These are phyloP conservation scores for Papio anubis DNA, from an alignment of 2,113 vertebrate species.

Conservation along the genomic window DNA sequence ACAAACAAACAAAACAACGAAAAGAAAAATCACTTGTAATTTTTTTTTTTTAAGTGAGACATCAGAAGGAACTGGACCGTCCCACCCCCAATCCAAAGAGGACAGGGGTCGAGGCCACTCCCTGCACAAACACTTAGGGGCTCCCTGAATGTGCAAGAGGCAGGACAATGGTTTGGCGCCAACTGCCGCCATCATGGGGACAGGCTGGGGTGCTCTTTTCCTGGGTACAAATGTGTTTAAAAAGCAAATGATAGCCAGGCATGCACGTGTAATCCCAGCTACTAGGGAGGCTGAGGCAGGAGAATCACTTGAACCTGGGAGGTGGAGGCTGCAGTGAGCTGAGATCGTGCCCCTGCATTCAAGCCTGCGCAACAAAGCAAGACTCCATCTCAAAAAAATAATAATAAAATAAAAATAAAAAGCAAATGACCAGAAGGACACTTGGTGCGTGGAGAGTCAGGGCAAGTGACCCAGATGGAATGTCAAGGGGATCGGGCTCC, in stretches of 20 bases:
- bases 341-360: no score
- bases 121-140: neutral
- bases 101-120: neutral
- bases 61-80: neutral
- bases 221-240: neutral
- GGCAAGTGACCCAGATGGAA: rapidly evolving
- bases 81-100: neutral
- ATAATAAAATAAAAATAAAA: no score
- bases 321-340: no score
- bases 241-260: neutral
- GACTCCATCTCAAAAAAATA: no score
- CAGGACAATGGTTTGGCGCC: neutral
- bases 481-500: no score
- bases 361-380: no score
- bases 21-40: neutral
- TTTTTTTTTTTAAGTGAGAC: neutral
- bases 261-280: no score
- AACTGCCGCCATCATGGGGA: neutral
- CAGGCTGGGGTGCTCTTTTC: neutral
- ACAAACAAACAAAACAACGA: no score
- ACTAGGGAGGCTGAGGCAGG: no score
- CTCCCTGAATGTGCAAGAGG: neutral
- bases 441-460: rapidly evolving
- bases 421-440: neutral
- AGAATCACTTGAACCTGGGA: no score